A percentile compares a stretch with the other conserved stretches of the same genome.
Conservation (phyloP, 1,140 invertebrate genomes). For the Eubasilissa regina region DNA sequence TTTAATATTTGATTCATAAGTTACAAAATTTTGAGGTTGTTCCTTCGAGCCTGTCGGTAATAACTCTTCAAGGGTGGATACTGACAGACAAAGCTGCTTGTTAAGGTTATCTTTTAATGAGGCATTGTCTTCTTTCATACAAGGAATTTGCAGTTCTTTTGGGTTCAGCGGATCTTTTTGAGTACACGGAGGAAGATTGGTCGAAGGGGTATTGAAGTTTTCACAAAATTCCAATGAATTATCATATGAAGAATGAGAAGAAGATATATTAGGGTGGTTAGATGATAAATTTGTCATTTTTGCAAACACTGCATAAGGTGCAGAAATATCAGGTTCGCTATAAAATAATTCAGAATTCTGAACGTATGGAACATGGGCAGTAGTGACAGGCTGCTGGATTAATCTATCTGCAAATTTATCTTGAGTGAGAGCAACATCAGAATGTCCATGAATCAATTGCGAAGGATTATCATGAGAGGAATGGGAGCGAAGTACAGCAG, state of each 20-base stretch:
- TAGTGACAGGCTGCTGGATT: background rate
- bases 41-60: constrained; percentile 10
- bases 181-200: too few relatives aligned
- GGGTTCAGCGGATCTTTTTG: too few relatives aligned
- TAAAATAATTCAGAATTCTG: constrained; percentile 20
- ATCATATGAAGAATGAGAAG: constrained; percentile 3
- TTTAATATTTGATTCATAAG: background rate
- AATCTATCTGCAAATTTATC: background rate
- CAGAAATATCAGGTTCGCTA: constrained; percentile 12
- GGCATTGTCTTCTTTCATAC: too few relatives aligned
- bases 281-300: constrained; percentile 14
- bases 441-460: background rate
- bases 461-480: constrained; percentile 8
- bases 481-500: background rate
- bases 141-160: too few relatives aligned
- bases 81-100: constrained; percentile 19
- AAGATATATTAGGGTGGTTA: background rate
- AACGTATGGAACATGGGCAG: background rate
- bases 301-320: background rate
- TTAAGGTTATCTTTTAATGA: background rate
- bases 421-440: background rate
- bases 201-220: too few relatives aligned
- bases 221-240: background rate
- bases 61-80: constrained; percentile 19
- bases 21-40: background rate